Base-by-base conservation (phyloP, 2,113 vertebrate genomes). In the Ailuropoda melanoleuca region DNA sequence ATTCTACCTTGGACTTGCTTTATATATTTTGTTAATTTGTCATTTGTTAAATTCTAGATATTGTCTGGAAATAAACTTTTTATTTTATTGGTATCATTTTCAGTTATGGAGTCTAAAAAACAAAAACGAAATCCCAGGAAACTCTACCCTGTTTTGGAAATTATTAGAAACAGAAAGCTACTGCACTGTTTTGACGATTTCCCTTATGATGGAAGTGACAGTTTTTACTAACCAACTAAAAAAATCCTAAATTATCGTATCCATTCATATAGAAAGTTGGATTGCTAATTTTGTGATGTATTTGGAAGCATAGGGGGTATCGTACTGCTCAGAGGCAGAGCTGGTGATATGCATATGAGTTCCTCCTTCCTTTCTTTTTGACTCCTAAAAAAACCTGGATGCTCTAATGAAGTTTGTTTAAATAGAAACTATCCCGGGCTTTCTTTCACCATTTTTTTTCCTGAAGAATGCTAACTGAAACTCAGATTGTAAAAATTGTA, bases 391-490 rank as follows among this genome's bases (percentile, higher is more conserved):
- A 50, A 8, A 24, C 10, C 13, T 89, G 39, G 19, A 43, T 62
- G 48, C 1, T 58, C 31, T 31, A 34, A 70, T 37, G n/a, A 87
- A 26, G 11, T 23, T 46, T 8, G 0, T 93, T 87, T 86, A 91
- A 95, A 46, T 82, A 84, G 19, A 92, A 75, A 56, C 13, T 46
- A 43, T 66, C 55, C 24, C 2, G n/a, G 55, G 4, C 21, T 74
- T 90, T 75, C 64, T 74, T 90, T 85, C 12, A 50, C 64, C 92
- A 29, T 29, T 46, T 88, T 85, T 34, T 34, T 64, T 77, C 39
- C 37, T 70, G 46, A 94, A 29, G 8, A 96, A 43, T 34, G 23
- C 14, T 92, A 68, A 95, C 46, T 88, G 66, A 90, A 95, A 88
- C 3, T 75, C 43, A 9, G 8, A 43, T 29, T 91, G 37, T 55